Evolutionary conservation across 2,888 invertebrate species (phyloP), one percentile per base, ranked within the genome.

Genomic region (Caenorhabditis sp.): DNA sequence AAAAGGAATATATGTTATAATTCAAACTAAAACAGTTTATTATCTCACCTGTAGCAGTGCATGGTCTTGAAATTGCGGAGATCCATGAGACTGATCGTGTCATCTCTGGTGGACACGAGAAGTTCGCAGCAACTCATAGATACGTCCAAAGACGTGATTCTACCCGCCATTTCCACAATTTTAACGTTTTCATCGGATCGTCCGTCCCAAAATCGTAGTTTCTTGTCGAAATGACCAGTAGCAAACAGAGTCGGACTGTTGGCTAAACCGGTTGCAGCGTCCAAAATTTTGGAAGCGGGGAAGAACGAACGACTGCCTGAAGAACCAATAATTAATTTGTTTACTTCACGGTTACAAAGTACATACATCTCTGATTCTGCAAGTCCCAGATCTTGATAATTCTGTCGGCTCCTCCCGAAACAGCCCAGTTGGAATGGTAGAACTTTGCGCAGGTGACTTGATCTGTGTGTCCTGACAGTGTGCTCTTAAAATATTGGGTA

Each of bases 351-450:
- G 13, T 32, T 32, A 32, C 4, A 32, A 32, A 32, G 32, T 9
- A 9, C 4, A 50, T 93, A 95, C 97, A 97, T 76, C 96, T 95
- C 93, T 95, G 95, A 93, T 96, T 96, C 89, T 96, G 94, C 58
- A 98, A 94, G 93, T 99, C 99, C 98, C 98, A 99, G 91, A 98
- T 95, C 94, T 98, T 99, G 79, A 99, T 94, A 35, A 98, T 98
- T 86, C 98, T 94, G 93, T 99, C 99, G 93, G 97, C 96, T 93
- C 98, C 97, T 84, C 99, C 99, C 40, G 97, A 97, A 79, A 98
- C 97, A 78, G 80, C 84, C 0, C 81, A 72, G 18, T 74, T 37
- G 1, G 71, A 61, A 32, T 70, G 95, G 88, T 98, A 95, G 93
- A 97, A 97, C 93, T 96, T 96, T 40, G 98, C 98, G 22, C 97